Base-by-base conservation (phyloP, 2,888 invertebrate species). In the Oxytorus armatus region DNA sequence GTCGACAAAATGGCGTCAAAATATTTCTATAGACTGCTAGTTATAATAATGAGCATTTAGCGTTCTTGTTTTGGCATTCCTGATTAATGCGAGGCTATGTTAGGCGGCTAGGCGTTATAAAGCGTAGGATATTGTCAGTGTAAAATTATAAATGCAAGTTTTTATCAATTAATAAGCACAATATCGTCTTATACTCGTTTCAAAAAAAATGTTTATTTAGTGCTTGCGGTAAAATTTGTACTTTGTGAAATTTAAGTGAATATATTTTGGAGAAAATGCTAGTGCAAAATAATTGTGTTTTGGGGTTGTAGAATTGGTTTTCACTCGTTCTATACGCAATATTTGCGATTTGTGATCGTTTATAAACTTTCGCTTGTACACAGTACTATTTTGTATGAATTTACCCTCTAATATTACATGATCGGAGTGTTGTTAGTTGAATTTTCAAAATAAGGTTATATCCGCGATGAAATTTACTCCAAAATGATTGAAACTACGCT, bases 81-180 rank as follows among this genome's bases (percentile, higher is more conserved):
- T 69, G 69, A 74, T 11, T 11, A 8, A 21, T 42, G 65, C 65
- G 57, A 70, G 70, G 70, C 69, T 75, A 57, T 47, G 79, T 51
- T 65, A 73, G 68, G 78, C 76, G 76, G 74, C 69, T 79, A 69
- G 74, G 79, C 79, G 79, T 79, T 79, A 66, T 61, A 72, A 79
- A 66, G 76, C 76, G 70, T 61, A 76, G 23, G 47, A 59, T 76
- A 76, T 76, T 59, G 76, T 76, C 76, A 53, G 66, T 76, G 42
- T 70, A 66, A 66, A 66, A 61, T 72, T 68, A 68, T 61, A 72
- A 72, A 68, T 55, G n/a, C 59, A 42, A 72, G n/a, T 68, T 72
- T 63, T 57, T 39, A 39, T 51, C 14, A 14, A 47, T 61, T 33
- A 66, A 33, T 59, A 53, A 11, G 2, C 44, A 68, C 63, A 44